These are phyloP conservation scores for Medauroidea extradentata DNA, from an alignment of 1,140 invertebrate genomes.

Conservation along the genomic window DNA sequence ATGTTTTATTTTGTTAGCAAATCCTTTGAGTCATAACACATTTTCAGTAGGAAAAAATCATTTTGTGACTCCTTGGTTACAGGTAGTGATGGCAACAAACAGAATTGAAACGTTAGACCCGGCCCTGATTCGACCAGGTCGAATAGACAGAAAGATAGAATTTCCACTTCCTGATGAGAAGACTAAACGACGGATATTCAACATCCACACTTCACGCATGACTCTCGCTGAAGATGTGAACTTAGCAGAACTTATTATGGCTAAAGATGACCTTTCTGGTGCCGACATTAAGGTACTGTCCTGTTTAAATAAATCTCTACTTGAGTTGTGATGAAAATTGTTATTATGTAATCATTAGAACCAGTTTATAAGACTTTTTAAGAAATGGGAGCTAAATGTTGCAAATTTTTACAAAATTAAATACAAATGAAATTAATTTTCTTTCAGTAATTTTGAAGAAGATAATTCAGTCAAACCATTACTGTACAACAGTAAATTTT, in stretches of 20 bases:
- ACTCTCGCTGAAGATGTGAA: constrained; percentile 97
- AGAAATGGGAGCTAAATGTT: too few relatives aligned
- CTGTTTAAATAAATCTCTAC: constrained; percentile 15
- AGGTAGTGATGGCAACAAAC: constrained; percentile 99
- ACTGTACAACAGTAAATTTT: background rate
- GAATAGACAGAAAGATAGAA: constrained; percentile 99
- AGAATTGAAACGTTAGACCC: constrained; percentile 99
- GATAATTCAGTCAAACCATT: too few relatives aligned
- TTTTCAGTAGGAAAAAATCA: too few relatives aligned
- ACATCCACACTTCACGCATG: constrained; percentile 98
- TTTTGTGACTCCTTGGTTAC: too few relatives aligned
- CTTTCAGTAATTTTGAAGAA: too few relatives aligned
- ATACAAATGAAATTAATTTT: too few relatives aligned
- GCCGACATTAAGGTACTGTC: constrained; percentile 78
- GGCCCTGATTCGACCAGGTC: constrained; percentile 94
- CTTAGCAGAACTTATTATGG: constrained; percentile 96
- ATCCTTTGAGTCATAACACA: too few relatives aligned
- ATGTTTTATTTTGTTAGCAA: too few relatives aligned
- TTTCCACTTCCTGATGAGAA: constrained; percentile 99
- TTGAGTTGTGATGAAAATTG: too few relatives aligned
- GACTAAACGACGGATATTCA: constrained; percentile 96
- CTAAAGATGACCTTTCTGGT: constrained; percentile 98
- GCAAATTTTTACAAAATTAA: too few relatives aligned
- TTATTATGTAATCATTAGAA: too few relatives aligned
- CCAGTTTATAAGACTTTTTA: too few relatives aligned